Conservation (phyloP, 2,888 invertebrate species). For the Epirrita christyi region DNA sequence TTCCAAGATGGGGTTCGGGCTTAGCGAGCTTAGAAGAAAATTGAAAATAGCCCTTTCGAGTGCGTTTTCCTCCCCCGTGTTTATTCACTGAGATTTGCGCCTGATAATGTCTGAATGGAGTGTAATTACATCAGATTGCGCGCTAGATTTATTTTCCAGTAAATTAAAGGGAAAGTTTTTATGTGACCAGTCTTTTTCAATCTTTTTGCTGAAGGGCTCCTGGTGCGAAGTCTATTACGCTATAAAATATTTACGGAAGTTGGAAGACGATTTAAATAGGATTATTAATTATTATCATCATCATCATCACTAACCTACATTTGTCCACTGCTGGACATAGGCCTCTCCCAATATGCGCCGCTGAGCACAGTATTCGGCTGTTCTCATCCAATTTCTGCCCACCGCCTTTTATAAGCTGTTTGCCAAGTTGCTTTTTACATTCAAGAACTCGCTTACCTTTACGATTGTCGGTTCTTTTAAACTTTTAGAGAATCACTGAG, state of each 20-base stretch:
- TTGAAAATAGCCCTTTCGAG: conserved; percentile 77
- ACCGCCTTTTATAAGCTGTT: no score
- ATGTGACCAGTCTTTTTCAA: conserved; percentile 13
- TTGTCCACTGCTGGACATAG: no score
- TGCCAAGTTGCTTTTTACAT: no score
- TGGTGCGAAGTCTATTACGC: conserved; percentile 16
- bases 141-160: conserved; percentile 25
- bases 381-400: no score
- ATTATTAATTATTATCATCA: no score
- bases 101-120: conserved; percentile 45
- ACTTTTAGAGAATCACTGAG: no score
- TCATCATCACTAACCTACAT: no score
- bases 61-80: conserved; percentile 50
- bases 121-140: conserved; percentile 39
- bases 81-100: conserved; percentile 46
- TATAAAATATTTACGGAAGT: not conserved
- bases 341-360: no score
- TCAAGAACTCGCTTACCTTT: no score
- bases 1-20: conserved; percentile 74
- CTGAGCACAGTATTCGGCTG: no score
- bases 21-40: conserved; percentile 72
- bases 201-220: conserved; percentile 5
- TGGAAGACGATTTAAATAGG: no score
- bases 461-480: no score
- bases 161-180: conserved; percentile 16